Evolutionary conservation across 2,113 vertebrate genomes (phyloP).

Genomic region (Perccottus glenii): DNA sequence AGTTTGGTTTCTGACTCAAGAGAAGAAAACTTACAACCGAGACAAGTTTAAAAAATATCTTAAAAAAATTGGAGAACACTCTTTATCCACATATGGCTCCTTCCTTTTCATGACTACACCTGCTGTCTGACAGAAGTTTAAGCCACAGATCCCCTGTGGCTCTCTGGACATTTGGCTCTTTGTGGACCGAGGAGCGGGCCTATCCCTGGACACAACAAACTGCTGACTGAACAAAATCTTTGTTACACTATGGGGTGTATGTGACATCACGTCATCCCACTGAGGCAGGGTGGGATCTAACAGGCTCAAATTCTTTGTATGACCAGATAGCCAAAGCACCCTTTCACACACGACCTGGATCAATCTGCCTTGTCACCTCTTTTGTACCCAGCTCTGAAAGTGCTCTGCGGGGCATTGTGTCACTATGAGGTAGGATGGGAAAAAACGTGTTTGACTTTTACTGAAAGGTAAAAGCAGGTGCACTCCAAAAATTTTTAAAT

Average conservation of each 20-base stretch:
- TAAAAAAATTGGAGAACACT: constrained; percentile 2
- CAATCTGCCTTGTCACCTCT: constrained; percentile 63
- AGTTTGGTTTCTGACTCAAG: constrained; percentile 10
- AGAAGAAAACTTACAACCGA: no score
- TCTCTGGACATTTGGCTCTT: constrained; percentile 52
- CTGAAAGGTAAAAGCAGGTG: constrained; percentile 26
- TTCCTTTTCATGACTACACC: constrained; percentile 43
- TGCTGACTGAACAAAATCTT: constrained; percentile 76
- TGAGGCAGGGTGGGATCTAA: constrained; percentile 65
- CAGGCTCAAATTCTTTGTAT: constrained; percentile 64
- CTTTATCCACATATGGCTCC: neutral
- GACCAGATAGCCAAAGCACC: constrained; percentile 53
- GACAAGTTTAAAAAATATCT: no score
- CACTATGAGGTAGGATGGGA: constrained; percentile 59
- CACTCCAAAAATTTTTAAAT: no score
- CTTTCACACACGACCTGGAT: constrained; percentile 50
- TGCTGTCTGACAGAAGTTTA: constrained; percentile 53
- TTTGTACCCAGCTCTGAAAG: constrained; percentile 64
- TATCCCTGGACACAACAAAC: constrained; percentile 56
- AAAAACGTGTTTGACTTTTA: constrained; percentile 37
- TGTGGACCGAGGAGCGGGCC: constrained; percentile 59
- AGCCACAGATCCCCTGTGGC: constrained; percentile 39
- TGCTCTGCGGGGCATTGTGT: constrained; percentile 59
- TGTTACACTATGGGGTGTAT: constrained; percentile 65
- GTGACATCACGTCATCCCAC: constrained; percentile 70